phyloP scores from a whole-genome alignment of 2,888 invertebrate species.

The Caprella mutica region DNA sequence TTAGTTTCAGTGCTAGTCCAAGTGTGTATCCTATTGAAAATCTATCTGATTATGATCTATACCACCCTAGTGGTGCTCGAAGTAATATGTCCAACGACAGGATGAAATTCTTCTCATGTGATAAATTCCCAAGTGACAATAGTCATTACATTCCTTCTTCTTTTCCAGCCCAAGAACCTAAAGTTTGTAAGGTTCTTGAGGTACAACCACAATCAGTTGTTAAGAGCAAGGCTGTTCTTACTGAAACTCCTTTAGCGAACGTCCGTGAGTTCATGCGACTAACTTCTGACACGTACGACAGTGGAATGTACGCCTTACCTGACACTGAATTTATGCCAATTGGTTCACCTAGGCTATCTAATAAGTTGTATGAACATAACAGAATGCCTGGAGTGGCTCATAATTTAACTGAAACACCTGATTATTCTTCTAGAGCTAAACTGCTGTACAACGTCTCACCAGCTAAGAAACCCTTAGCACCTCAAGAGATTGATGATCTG shows the following conservation, averaged over 20 bases:
- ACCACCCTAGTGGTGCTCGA: background rate
- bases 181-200: constrained; percentile 4
- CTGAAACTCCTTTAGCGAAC: background rate
- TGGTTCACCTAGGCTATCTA: no score
- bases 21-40: constrained; percentile 10
- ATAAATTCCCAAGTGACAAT: no score
- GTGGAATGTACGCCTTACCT: no score
- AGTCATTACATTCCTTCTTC: no score
- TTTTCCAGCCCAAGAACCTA: background rate
- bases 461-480: background rate
- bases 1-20: constrained; percentile 13
- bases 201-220: background rate
- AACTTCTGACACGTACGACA: no score
- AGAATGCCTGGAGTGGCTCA: no score
- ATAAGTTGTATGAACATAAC: no score
- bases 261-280: no score
- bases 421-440: no score
- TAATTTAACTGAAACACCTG: no score
- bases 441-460: no score
- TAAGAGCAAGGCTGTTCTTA: constrained; percentile 5
- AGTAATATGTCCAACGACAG: background rate
- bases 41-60: background rate
- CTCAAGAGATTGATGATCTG: background rate
- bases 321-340: no score
- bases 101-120: background rate